Evolutionary conservation across 2,888 invertebrate species (phyloP).

Genomic region (Microctonus aethiopoides): DNA sequence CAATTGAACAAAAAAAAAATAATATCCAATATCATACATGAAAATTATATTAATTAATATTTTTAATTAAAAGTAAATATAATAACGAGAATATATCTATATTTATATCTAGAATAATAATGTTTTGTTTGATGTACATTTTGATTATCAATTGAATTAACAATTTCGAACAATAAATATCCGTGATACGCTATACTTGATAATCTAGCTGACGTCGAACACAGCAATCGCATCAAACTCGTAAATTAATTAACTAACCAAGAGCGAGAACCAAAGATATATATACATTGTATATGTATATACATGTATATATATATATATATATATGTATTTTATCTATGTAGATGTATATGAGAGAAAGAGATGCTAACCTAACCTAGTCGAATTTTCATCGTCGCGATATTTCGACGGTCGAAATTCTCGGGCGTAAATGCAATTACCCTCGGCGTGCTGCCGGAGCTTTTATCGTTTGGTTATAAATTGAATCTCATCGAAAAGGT

Average conservation of each 20-base stretch:
- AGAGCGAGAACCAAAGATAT: not conserved
- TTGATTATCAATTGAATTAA: not conserved
- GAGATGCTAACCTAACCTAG: not conserved
- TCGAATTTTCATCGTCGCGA: not conserved
- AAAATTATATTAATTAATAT: not conserved
- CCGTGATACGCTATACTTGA: not conserved
- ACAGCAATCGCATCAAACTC: slow-evolving; percentile 6
- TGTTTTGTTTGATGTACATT: not conserved
- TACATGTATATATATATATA: not conserved
- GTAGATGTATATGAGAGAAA: not conserved
- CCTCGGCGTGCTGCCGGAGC: slow-evolving; percentile 24
- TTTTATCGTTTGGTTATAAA: slow-evolving; percentile 13
- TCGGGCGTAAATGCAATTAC: slow-evolving; percentile 31
- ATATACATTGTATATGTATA: not conserved
- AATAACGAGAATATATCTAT: not conserved
- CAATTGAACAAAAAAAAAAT: too few species aligned
- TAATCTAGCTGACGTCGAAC: slow-evolving; percentile 1
- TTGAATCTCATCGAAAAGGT: not conserved
- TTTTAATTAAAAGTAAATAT: not conserved
- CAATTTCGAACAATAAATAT: not conserved
- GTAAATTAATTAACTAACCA: slow-evolving; percentile 13
- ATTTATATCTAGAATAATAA: not conserved
- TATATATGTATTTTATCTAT: not conserved
- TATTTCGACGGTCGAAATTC: not conserved
- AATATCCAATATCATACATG: too few species aligned